Evolutionary conservation across 2,888 invertebrate genomes (phyloP), one percentile per base, ranked within the genome.

Genomic region (Poecilus cupreus): DNA sequence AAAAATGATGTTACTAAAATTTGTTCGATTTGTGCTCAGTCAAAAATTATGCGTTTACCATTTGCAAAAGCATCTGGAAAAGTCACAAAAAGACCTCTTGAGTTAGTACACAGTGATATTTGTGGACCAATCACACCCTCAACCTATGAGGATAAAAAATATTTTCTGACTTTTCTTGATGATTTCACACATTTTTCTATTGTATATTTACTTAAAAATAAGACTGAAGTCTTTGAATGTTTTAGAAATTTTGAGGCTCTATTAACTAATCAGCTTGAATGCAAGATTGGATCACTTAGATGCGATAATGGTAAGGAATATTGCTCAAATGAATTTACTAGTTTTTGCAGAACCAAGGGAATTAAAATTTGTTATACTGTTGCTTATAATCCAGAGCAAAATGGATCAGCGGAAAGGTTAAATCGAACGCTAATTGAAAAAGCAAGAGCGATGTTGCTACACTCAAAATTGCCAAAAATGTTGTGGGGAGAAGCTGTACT

Each of bases 401-500:
- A 88, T 81, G 87, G 86, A 3, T 81, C 83, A 60, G 85, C 86
- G 0, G 86, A 87, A 54, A 82, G 86, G 6, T 85, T 86, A 70
- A 87, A 84, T 80, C 82, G 85, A 60, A 87, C 85, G 51, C 83
- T 86, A n/a, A 83, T 86, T 6, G 86, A 86, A 77, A 84, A 85
- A 18, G 85, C 85, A n/a, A 82, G 86, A 43, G 57, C 32, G 18
- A 39, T 57, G 16, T 4, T 32, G 18, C 20, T 51, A 18, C n/a
- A n/a, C n/a, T n/a, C n/a, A n/a, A n/a, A n/a, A n/a, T n/a, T 88
- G 2, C 80, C 81, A 10, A 88, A 88, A 82, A 6, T 3, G 2
- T 86, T 88, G 70, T 88, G 88, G 88, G 86, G 86, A 49, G 87
- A 88, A 83, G 88, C 87, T 32, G 64, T 85, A 24, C 64, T 77